phyloP scores from a whole-genome alignment of 2,113 vertebrate genomes.

The Heterotis niloticus region DNA sequence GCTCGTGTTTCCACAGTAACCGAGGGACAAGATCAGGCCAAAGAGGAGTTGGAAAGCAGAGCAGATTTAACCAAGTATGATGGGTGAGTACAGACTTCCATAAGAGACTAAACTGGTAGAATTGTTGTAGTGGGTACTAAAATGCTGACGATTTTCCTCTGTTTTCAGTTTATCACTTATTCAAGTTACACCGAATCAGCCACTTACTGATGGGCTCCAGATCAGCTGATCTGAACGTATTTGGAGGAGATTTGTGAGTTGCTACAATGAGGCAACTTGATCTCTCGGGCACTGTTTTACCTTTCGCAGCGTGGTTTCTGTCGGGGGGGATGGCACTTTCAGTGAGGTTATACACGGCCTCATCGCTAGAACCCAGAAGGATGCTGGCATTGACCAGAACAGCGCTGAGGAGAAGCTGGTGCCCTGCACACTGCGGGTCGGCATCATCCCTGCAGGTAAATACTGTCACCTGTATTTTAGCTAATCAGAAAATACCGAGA shows the following conservation, averaged over 20 bases:
- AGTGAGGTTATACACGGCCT: constrained; percentile 90
- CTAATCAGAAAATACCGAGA: background rate
- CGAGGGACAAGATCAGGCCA: constrained; percentile 82
- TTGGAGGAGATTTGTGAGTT: background rate
- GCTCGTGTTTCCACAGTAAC: constrained; percentile 75
- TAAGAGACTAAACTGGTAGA: background rate
- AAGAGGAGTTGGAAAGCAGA: constrained; percentile 76
- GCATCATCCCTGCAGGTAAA: constrained; percentile 90
- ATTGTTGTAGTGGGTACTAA: background rate
- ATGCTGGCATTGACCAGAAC: constrained; percentile 76
- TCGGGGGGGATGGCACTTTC: constrained; percentile 95
- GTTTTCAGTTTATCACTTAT: background rate
- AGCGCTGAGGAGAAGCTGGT: constrained; percentile 65
- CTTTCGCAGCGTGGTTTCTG: constrained; percentile 78
- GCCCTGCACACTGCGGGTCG: constrained; percentile 76
- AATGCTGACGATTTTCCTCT: background rate
- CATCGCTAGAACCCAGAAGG: constrained; percentile 75
- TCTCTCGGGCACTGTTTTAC: constrained; percentile 2
- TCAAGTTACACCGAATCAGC: background rate
- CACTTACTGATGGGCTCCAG: background rate
- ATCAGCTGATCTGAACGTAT: background rate
- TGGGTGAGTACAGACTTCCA: constrained; percentile 71
- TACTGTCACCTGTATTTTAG: background rate
- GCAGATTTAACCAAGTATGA: constrained; percentile 82
- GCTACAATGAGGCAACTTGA: background rate